Evolutionary conservation across 1,140 invertebrate genomes (phyloP), one percentile per base, ranked within the genome.

Genomic region (Euwallacea similis): DNA sequence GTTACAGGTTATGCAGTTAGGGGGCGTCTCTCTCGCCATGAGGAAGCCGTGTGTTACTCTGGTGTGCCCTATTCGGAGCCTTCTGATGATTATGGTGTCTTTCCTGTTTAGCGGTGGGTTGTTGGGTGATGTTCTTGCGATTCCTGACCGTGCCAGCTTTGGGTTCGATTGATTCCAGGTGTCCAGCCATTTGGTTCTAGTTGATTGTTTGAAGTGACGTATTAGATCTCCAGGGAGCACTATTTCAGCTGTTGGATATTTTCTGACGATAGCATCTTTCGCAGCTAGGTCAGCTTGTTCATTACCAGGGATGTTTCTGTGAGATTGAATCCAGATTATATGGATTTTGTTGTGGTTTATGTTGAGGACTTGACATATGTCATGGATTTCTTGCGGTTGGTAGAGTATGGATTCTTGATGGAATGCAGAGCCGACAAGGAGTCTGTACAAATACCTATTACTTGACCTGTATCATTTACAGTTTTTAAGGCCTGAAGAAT

Each of bases 31-130:
- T 43, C 7, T 42, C 7, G 21, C 21, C 58, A 69, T 69, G 10
- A 58, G 54, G 66, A 43, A 68, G 16, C 43, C 60, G 13, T 71
- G 69, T 10, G 60, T 65, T 41, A 65, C 33, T 47, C 42, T 47
- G 11, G 60, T 62, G 61, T 71, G 61, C 6, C 69, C 69, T 21
- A 71, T 55, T 55, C 69, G 47, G 16, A 71, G 69, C 64, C 69
- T 63, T 41, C 46, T 55, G 9, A 71, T 56, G 11, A 63, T 55
- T 15, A 33, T 15, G 21, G 44, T 55, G 10, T 33, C 47, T 10
- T 13, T 47, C 58, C 67, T 69, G 33, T 8, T 47, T 15, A 69
- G 8, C n/a, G 47, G 42, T 15, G 43, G 16, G 6, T 11, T 33
- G 21, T 58, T 7, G 55, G 42, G 13, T 15, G 16, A 16, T 50